Conservation (phyloP, 2,113 vertebrate species). For the Conger conger region DNA sequence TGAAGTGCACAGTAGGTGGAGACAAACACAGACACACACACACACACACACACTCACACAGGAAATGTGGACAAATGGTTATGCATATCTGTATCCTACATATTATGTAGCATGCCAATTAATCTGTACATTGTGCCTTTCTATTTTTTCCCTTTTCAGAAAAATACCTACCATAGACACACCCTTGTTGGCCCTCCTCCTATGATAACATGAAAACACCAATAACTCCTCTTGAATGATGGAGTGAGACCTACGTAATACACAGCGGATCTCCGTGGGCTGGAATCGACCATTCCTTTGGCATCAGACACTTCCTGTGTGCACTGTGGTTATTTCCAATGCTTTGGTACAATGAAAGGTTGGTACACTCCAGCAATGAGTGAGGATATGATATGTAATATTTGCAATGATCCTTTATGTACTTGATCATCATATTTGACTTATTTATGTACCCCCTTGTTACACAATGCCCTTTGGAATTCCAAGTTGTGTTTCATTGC, state of each 20-base stretch:
- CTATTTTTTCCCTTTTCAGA: not conserved
- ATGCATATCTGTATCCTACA: not conserved
- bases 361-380: not conserved
- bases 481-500: too few species aligned
- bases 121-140: not conserved
- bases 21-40: constrained; percentile 13
- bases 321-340: not conserved
- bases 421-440: not conserved
- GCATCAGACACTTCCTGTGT: not conserved
- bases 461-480: too few species aligned
- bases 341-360: not conserved
- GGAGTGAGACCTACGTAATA: not conserved
- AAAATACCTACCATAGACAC: not conserved
- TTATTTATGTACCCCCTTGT: too few species aligned
- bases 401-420: not conserved
- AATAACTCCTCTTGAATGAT: not conserved
- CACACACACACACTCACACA: not conserved
- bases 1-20: constrained; percentile 50
- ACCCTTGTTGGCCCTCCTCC: not conserved
- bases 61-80: not conserved
- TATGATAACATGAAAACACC: not conserved
- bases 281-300: not conserved
- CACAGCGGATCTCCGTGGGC: not conserved
- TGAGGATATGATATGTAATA: not conserved
- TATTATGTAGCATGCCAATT: not conserved